Base-by-base conservation (phyloP, 2,113 vertebrate species). In the Anarhynchus alexandrinus region DNA sequence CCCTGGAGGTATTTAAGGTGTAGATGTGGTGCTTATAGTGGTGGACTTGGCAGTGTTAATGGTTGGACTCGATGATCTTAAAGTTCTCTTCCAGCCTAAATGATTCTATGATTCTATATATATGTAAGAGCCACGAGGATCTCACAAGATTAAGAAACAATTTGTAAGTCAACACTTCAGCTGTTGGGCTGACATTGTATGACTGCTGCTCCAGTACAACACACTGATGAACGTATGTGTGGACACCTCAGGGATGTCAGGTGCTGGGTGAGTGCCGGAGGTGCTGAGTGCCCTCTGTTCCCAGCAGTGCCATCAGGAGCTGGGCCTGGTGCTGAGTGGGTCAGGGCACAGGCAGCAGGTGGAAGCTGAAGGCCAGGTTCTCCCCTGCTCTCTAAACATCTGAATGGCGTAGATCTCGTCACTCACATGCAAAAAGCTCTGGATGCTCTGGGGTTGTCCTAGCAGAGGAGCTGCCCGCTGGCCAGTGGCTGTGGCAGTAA, bases 261-360 rank as follows among this genome's bases (percentile, higher is more conserved):
- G 45, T 5, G 36, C 59, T 55, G 57, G 34, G 32, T 38, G 49
- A 21, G 17, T 42, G 61, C 40, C 1, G 2, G 45, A 36, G 61
- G 32, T 43, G 57, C 52, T 0, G 4, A 40, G 42, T 29, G 43
- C 14, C 23, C 15, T 27, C 40, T 1, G 0, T 22, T 67, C 19
- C 32, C 62, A 42, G 32, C 0, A 4, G 22, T 55, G 51, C 64
- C 4, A 2, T 49, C 49, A 61, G 49, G 11, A 84, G 19, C 58
- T 59, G 52, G 47, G 11, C 0, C 0, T 11, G 55, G 43, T 12
- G 21, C 36, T 72, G 80, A 69, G 51, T 4, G 10, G 40, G 26
- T 32, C 43, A 20, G 11, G 7, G 49, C 4, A 11, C 25, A 52
- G 23, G 52, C 38, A 55, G 82, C 61, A 72, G 55, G 42, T 4